A percentile compares a stretch with the other conserved stretches of the same genome.
These are phyloP conservation scores for Echinometra lucunter DNA, from an alignment of 53 echinoderm and acorn worm species.

Conservation along the genomic window DNA sequence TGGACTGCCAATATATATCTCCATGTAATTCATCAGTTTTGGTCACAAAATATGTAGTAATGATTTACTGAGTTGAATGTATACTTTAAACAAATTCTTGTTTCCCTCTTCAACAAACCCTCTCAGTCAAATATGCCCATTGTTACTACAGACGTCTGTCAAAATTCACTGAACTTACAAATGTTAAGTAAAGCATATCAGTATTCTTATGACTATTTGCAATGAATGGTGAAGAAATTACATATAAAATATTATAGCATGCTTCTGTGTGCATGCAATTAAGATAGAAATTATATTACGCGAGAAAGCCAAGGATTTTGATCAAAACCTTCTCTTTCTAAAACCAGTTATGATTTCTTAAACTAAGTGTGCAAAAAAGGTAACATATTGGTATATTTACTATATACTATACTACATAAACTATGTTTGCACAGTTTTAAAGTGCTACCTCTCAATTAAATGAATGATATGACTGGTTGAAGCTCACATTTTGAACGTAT, in stretches of 20 bases:
- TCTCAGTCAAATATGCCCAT: background rate
- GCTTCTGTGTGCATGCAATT: background rate
- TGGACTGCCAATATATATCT: no score
- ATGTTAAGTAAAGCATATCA: background rate
- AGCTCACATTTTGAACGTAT: no score
- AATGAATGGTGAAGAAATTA: background rate
- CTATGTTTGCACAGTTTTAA: background rate
- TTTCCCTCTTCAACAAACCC: background rate
- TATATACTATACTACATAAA: background rate
- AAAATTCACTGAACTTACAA: background rate
- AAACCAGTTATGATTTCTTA: no score
- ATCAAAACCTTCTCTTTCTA: no score
- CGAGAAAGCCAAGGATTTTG: background rate
- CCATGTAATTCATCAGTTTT: no score
- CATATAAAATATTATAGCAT: background rate
- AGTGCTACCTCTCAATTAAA: background rate
- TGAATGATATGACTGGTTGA: background rate
- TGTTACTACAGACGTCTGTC: background rate
- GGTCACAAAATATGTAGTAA: no score
- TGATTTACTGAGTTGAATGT: no score
- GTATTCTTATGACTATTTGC: background rate
- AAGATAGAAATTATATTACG: background rate
- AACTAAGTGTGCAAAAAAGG: no score
- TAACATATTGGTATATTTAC: no score
- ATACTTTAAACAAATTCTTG: no score